Conservation (phyloP, 2,888 invertebrate genomes). For the Onchidella celtica region DNA sequence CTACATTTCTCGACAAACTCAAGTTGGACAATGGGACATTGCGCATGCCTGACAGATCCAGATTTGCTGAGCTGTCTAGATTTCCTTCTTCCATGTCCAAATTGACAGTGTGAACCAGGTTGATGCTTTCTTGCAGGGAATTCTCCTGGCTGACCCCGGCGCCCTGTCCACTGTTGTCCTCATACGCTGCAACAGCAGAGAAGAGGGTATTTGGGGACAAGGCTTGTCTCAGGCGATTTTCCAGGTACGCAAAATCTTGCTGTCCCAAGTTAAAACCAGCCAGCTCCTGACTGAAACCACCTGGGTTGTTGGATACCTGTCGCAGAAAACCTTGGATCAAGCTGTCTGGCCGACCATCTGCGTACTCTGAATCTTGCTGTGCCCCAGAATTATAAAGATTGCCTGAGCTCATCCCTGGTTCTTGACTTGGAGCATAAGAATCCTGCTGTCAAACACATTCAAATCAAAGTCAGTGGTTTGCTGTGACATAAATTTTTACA, state of each 20-base stretch:
- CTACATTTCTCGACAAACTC: slow-evolving; percentile 6
- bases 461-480: too few relatives aligned
- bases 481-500: too few relatives aligned
- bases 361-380: slow-evolving; percentile 25
- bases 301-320: slow-evolving; percentile 4
- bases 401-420: background rate
- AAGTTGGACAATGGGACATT: background rate
- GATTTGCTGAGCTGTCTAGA: slow-evolving; percentile 16
- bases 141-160: slow-evolving; percentile 12
- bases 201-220: slow-evolving; percentile 37
- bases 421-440: background rate
- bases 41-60: slow-evolving; percentile 22
- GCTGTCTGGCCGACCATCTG: slow-evolving; percentile 17
- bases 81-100: slow-evolving; percentile 41
- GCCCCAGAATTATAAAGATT: background rate
- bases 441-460: background rate
- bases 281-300: slow-evolving; percentile 39
- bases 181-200: slow-evolving; percentile 37
- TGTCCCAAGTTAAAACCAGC: slow-evolving; percentile 41
- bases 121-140: slow-evolving; percentile 44
- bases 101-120: slow-evolving; percentile 47
- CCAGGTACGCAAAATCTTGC: slow-evolving; percentile 38
- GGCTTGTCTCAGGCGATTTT: slow-evolving; percentile 30
- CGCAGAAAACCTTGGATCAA: slow-evolving; percentile 31
- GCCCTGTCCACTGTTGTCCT: slow-evolving; percentile 12